Evolutionary conservation across 2,888 invertebrate species (phyloP), one percentile per base, ranked within the genome.

Genomic region (Brachyptera putata): DNA sequence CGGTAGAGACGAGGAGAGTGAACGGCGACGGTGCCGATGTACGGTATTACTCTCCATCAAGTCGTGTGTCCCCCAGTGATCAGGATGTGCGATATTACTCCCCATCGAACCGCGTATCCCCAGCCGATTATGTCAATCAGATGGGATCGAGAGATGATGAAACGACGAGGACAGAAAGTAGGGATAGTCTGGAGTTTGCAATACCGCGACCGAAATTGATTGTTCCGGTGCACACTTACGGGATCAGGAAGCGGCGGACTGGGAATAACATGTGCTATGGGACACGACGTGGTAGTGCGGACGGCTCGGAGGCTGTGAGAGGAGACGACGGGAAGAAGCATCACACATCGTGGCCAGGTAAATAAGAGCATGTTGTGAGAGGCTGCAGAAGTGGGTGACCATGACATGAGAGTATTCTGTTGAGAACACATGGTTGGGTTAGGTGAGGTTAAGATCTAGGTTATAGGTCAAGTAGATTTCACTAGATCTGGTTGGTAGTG

Each of bases 171-270:
- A 37, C 25, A n/a, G 43, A 56, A n/a, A n/a, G 22, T 46, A 41
- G 41, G 21, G 46, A 36, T 3, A 87, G 36, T 9, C 36, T 34
- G 34, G 53, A 87, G 69, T 91, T 91, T 75, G 82, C 85, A 65
- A 92, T 92, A 73, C 92, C 92, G 3, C 79, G 92, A 68, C 91
- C 92, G 30, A 86, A 91, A 70, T 80, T 92, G 67, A 90, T 92
- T 71, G 91, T 91, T 66, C 91, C 92, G 58, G 89, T 91, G 63
- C 91, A 92, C 77, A 91, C 91, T 24, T 91, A 91, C 71, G 91
- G 90, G 59, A 82, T 85, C 63, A 80, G 90, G 66, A 86, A 87
- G 70, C 79, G 91, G 64, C 80, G 90, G 67, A 91, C 91, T 39
- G 92, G 92, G 9, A 91, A 91, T 74, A 91, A 91, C 74, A 79